These are phyloP conservation scores for Cataglyphis cursor DNA, from an alignment of 2,888 invertebrate genomes.

Conservation along the genomic window DNA sequence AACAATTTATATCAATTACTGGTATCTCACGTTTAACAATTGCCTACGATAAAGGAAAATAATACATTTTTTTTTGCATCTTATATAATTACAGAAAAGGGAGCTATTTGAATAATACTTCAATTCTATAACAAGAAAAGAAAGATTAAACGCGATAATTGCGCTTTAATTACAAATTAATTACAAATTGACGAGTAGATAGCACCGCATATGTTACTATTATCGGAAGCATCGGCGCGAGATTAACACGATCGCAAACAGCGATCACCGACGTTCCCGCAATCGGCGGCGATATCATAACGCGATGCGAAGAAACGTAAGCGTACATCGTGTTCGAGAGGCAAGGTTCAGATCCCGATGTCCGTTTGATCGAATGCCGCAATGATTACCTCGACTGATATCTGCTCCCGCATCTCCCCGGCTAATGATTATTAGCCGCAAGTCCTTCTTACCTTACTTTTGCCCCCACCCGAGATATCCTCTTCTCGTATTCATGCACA, in stretches of 20 bases:
- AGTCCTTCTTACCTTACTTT: slow-evolving; percentile 74
- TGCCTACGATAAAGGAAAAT: background rate
- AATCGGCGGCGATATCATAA: slow-evolving; percentile 61
- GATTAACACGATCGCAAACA: slow-evolving; percentile 47
- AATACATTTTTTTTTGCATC: background rate
- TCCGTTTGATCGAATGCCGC: slow-evolving; percentile 80
- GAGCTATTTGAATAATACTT: background rate
- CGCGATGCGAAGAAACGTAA: slow-evolving; percentile 45
- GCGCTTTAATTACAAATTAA: slow-evolving; percentile 39
- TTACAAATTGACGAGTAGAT: slow-evolving; percentile 10
- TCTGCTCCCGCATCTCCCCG: slow-evolving; percentile 80
- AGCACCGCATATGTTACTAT: slow-evolving; percentile 1
- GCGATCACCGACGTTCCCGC: slow-evolving; percentile 40
- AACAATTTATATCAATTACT: background rate
- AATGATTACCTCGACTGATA: slow-evolving; percentile 82
- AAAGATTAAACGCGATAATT: slow-evolving; percentile 21
- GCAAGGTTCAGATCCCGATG: slow-evolving; percentile 55
- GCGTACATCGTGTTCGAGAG: slow-evolving; percentile 36
- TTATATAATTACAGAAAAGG: background rate
- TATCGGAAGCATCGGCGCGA: slow-evolving; percentile 41
- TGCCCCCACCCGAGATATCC: slow-evolving; percentile 65
- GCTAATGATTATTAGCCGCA: slow-evolving; percentile 83
- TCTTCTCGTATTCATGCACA: slow-evolving; percentile 66
- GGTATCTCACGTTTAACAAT: background rate
- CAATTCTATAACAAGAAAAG: background rate